Conservation (phyloP, 2,888 invertebrate species). For the Catocala nupta region DNA sequence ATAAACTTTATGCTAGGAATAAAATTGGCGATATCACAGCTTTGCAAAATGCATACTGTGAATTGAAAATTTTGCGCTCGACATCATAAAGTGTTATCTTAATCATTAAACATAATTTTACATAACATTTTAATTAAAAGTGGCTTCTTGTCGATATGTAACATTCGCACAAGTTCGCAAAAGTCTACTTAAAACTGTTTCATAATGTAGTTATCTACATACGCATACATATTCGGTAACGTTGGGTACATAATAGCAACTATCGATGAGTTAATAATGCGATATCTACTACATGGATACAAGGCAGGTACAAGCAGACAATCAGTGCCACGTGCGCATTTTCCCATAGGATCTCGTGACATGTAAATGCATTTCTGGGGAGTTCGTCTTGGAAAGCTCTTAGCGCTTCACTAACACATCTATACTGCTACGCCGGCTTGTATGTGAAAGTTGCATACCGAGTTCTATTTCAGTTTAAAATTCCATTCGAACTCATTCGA, state of each 20-base stretch:
- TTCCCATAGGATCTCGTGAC: constrained; percentile 80
- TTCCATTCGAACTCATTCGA: constrained; percentile 35
- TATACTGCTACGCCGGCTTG: constrained; percentile 31
- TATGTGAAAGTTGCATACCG: constrained; percentile 42
- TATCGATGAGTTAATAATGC: constrained; percentile 68
- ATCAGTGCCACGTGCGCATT: constrained; percentile 76
- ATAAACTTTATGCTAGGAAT: too few species aligned
- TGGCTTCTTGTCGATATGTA: too few species aligned
- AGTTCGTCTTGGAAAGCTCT: constrained; percentile 81
- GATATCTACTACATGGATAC: constrained; percentile 52
- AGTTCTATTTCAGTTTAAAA: constrained; percentile 45
- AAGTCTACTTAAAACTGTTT: too few species aligned
- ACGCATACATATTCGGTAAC: neutral
- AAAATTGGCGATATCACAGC: too few species aligned
- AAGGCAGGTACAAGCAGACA: constrained; percentile 70
- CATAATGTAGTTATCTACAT: neutral
- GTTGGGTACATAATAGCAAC: constrained; percentile 36
- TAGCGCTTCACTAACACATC: constrained; percentile 54
- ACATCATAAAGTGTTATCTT: too few species aligned
- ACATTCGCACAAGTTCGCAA: too few species aligned
- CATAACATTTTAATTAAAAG: too few species aligned
- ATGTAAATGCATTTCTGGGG: constrained; percentile 84
- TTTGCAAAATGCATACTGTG: too few species aligned
- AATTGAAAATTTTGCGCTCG: too few species aligned
- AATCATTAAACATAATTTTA: too few species aligned